Base-by-base conservation (phyloP, 1,140 invertebrate genomes). In the Stegodyphus mimosarum region DNA sequence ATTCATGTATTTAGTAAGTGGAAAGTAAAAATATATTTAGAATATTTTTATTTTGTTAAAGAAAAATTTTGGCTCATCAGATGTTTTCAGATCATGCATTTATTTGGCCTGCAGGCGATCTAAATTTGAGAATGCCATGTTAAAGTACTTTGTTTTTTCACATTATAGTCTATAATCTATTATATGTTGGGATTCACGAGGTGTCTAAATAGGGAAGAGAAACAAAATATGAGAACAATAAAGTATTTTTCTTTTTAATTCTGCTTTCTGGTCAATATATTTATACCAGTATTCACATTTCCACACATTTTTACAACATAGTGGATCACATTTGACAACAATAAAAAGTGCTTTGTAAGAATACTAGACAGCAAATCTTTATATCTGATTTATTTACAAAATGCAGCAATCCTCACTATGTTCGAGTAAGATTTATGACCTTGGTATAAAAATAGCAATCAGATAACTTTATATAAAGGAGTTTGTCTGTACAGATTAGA, bases 221-320 rank as follows among this genome's bases (percentile, higher is more conserved):
- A 60, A 15, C 55, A 33, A 33, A 33, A 33, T 33, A 33, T 51
- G n/a, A 60, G 33, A 72, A 72, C 67, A 81, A 52, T 72, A 81
- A 81, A 81, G 69, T 81, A 81, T 81, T 81, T 81, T 81, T 81
- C 72, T 81, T 81, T 81, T 81, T 81, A 81, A 70, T 81, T 81
- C 53, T 81, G 78, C 52, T 81, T 72, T 79, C 77, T 70, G 64
- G 66, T 49, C 66, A 79, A 81, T 81, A 64, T 81, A 81, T 78
- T 69, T 78, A 13, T 52, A 69, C 69, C 17, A 48, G 17, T 83
- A 66, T 15, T 83, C 64, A 74, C 63, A 81, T 83, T 53, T 70
- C 69, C 49, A 81, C 53, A 81, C 55, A 72, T 81, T 72, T 78
- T 64, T 67, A 83, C 60, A 83, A 83, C 80, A 74, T 67, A 50